Percentiles rank a stretch among this genome's conserved stretches.
Conservation (phyloP, 2,113 vertebrate genomes). For the Cercopithecus mona region DNA sequence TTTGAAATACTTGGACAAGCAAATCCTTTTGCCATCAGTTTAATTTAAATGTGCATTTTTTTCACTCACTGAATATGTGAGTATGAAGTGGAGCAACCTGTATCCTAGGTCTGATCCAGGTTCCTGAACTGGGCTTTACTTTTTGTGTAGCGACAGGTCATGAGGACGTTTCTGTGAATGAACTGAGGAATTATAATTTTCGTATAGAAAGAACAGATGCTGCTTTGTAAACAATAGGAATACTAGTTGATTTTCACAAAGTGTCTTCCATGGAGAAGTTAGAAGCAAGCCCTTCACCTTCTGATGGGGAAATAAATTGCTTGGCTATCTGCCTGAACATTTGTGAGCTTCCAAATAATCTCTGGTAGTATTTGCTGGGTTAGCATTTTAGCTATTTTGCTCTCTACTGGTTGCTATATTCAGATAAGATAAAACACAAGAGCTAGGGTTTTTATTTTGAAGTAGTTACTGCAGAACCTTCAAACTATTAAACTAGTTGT, state of each 20-base stretch:
- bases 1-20: conserved; percentile 20
- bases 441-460: conserved; percentile 58
- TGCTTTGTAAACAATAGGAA: conserved; percentile 46
- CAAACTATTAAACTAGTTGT: conserved; percentile 36
- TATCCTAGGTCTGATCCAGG: neutral
- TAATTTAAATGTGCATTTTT: conserved; percentile 39
- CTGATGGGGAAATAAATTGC: neutral
- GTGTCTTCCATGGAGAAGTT: conserved; percentile 14
- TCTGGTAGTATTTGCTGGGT: neutral
- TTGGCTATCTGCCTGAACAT: conserved; percentile 10
- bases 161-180: neutral
- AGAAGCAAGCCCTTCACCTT: neutral
- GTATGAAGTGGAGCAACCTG: neutral
- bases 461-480: conserved; percentile 37
- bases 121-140: neutral
- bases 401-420: neutral
- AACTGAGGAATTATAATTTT: neutral
- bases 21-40: neutral
- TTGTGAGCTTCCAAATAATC: conserved; percentile 17
- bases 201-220: conserved; percentile 12
- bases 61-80: neutral
- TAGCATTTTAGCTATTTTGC: conserved; percentile 23
- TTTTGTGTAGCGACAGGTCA: neutral
- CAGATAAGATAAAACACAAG: neutral
- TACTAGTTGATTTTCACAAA: neutral